phyloP scores from a whole-genome alignment of 2,113 vertebrate genomes.

The Campylomormyrus numenius region DNA sequence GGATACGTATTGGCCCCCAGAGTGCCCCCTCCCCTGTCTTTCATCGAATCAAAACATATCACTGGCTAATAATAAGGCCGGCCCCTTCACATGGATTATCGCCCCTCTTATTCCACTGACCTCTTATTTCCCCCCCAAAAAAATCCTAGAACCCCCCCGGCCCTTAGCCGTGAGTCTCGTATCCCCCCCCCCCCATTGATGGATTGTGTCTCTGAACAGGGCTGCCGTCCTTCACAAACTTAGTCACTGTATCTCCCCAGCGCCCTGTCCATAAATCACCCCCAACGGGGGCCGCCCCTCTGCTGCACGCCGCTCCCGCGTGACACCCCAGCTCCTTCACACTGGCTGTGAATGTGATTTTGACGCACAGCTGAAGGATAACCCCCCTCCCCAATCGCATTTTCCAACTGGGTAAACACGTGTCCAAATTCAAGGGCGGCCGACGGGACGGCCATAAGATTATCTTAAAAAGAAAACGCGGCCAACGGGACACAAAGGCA shows the following conservation, averaged over 20 bases:
- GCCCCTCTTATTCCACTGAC: not conserved
- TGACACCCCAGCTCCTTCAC: not conserved
- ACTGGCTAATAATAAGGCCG: not conserved
- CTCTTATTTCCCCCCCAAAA: not conserved
- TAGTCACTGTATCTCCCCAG: slow-evolving; percentile 39
- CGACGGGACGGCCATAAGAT: not conserved
- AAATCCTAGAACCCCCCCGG: not conserved
- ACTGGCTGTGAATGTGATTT: not conserved
- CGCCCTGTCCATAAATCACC: slow-evolving; percentile 41
- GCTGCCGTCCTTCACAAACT: slow-evolving; percentile 30
- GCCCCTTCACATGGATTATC: not conserved
- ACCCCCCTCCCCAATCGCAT: not conserved
- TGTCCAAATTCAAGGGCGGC: slow-evolving; percentile 12
- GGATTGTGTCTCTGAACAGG: slow-evolving; percentile 24
- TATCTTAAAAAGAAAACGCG: not conserved
- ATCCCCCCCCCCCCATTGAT: slow-evolving; percentile 21
- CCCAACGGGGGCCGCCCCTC: slow-evolving; percentile 23
- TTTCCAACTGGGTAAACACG: slow-evolving; percentile 11
- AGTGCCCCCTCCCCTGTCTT: not conserved
- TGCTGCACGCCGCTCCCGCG: not conserved
- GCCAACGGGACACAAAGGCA: not conserved
- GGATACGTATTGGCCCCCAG: not conserved
- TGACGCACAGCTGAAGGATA: not conserved
- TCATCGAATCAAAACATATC: not conserved
- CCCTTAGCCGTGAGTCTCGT: not conserved